Evolutionary conservation across 2,888 invertebrate genomes (phyloP).

Genomic region (Diarsia mendica): DNA sequence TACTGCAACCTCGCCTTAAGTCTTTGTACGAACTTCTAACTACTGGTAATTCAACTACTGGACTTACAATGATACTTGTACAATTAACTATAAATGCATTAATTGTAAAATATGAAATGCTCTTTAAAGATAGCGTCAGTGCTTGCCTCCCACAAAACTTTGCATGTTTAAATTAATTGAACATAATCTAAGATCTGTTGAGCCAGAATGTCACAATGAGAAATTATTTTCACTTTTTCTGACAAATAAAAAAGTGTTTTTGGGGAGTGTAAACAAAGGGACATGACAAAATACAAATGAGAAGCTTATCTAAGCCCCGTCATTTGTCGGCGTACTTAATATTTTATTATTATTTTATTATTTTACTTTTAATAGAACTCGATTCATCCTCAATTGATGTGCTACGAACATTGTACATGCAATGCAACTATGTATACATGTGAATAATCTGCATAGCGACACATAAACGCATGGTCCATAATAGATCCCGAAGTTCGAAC

Average conservation of each 20-base stretch:
- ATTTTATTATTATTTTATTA: constrained; percentile 67
- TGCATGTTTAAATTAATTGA: constrained; percentile 59
- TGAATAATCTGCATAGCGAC: neutral
- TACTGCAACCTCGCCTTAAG: too few relatives aligned
- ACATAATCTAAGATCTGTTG: constrained; percentile 60
- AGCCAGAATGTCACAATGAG: constrained; percentile 66
- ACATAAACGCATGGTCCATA: neutral
- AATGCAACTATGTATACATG: neutral
- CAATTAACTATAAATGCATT: neutral
- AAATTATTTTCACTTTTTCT: constrained; percentile 69
- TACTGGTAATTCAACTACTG: too few relatives aligned
- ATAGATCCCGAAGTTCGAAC: neutral
- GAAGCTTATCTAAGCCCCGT: constrained; percentile 69
- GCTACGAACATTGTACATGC: neutral
- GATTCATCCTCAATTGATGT: constrained; percentile 25
- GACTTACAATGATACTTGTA: neutral
- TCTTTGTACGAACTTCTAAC: neutral
- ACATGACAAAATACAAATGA: constrained; percentile 71
- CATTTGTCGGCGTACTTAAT: constrained; percentile 62
- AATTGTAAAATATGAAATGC: neutral
- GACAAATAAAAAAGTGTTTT: constrained; percentile 62
- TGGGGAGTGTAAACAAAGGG: constrained; percentile 66
- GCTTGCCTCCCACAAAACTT: constrained; percentile 35
- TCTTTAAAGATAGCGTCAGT: constrained; percentile 3
- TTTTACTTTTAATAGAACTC: constrained; percentile 52